phyloP scores from a whole-genome alignment of 1,140 invertebrate genomes.

The Drosophila virilis region DNA sequence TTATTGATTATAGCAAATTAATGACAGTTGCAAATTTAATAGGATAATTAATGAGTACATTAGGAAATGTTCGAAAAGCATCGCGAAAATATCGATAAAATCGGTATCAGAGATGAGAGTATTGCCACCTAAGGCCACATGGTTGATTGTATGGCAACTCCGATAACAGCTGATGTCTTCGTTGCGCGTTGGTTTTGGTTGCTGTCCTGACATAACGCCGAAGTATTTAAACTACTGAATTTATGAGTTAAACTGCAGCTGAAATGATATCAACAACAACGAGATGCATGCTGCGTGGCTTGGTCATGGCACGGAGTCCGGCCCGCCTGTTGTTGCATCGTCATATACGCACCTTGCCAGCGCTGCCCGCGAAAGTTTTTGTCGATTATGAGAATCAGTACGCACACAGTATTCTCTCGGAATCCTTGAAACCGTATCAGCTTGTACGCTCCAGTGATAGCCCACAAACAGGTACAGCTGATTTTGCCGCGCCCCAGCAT shows the following conservation, averaged over 20 bases:
- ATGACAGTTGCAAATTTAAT: background rate
- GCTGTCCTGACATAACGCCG: slow-evolving; percentile 22
- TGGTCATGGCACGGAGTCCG: background rate
- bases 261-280: slow-evolving; percentile 15
- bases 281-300: slow-evolving; percentile 12
- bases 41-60: background rate
- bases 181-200: slow-evolving; percentile 2
- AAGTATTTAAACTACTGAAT: background rate
- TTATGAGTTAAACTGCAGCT: slow-evolving; percentile 26
- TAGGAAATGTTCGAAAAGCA: background rate
- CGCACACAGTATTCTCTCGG: slow-evolving; percentile 72
- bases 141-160: slow-evolving; percentile 22
- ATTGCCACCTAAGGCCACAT: background rate
- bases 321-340: slow-evolving; percentile 4
- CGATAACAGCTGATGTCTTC: slow-evolving; percentile 5
- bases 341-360: slow-evolving; percentile 14
- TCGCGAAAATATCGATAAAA: background rate
- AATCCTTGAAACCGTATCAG: slow-evolving; percentile 73
- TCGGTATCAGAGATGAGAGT: background rate
- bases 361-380: slow-evolving; percentile 40
- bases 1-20: background rate
- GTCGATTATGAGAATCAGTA: slow-evolving; percentile 76
- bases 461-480: background rate
- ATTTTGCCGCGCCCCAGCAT: background rate
- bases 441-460: slow-evolving; percentile 38